A percentile compares a stretch with the other conserved stretches of the same genome.
Conservation (phyloP, 2,797 vertebrate species). For the Acrocephalus scirpaceus region DNA sequence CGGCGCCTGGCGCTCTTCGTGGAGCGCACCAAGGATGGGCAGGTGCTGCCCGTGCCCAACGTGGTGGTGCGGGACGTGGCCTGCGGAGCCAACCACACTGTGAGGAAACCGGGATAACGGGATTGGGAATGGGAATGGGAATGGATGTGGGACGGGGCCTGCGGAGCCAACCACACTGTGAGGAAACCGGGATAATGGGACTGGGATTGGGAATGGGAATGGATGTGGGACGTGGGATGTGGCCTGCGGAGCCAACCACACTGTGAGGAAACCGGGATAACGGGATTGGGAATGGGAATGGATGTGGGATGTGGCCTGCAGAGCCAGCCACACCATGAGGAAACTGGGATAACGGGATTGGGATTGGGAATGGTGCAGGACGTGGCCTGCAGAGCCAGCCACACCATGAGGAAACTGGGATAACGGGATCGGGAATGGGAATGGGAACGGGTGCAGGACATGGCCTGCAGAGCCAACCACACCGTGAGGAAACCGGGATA, state of each 20-base stretch:
- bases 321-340: too few species aligned
- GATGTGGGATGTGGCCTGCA: too few species aligned
- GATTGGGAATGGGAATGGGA: background rate
- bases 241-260: background rate
- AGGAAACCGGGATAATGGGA: background rate
- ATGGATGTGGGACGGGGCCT: background rate
- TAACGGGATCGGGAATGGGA: too few species aligned
- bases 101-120: background rate
- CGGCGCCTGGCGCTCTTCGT: conserved; percentile 94
- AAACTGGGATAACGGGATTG: too few species aligned
- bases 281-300: background rate
- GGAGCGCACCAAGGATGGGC: conserved; percentile 96
- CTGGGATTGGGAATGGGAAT: background rate
- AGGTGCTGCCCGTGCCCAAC: conserved; percentile 91
- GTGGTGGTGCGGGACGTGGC: conserved; percentile 81
- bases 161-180: background rate
- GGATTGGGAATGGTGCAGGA: too few species aligned
- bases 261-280: background rate
- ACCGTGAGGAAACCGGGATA: too few species aligned
- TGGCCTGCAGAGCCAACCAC: too few species aligned
- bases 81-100: background rate
- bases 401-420: background rate
- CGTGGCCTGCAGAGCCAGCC: background rate
- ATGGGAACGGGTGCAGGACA: too few species aligned
- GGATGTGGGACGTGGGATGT: background rate